Evolutionary conservation across 53 echinoderm and acorn worm genomes (phyloP).

Genomic region (Holothuria scabra): DNA sequence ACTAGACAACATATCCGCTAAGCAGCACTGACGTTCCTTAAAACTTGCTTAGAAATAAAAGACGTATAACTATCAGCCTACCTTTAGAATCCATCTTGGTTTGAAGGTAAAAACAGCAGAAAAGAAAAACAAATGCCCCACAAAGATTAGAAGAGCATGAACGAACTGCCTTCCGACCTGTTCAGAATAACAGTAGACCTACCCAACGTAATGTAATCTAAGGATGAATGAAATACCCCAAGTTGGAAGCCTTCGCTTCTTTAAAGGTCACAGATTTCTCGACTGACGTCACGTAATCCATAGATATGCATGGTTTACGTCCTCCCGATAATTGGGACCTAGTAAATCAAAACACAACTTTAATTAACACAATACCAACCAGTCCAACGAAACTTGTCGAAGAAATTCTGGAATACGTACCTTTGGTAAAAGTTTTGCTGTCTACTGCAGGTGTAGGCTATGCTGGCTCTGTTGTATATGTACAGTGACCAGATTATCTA

Average conservation of each 20-base stretch:
- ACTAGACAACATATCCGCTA: too few species aligned
- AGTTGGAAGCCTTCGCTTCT: too few species aligned
- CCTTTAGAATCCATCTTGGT: too few species aligned
- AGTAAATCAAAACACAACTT: constrained; percentile 32
- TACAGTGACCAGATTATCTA: background rate
- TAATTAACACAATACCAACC: constrained; percentile 4
- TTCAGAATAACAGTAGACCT: too few species aligned
- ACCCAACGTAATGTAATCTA: too few species aligned
- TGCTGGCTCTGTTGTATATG: background rate
- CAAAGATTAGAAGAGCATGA: constrained; percentile 9
- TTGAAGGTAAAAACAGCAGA: too few species aligned
- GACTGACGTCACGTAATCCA: constrained; percentile 26
- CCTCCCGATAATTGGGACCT: constrained; percentile 13
- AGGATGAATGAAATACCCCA: too few species aligned
- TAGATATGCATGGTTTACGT: constrained; percentile 37
- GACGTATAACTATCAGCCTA: too few species aligned
- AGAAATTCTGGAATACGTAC: background rate
- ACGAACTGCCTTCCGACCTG: background rate
- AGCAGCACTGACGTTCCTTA: too few species aligned
- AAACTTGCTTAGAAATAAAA: too few species aligned
- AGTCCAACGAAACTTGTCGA: background rate
- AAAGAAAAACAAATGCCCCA: background rate
- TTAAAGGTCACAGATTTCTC: too few species aligned
- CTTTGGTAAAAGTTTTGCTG: constrained; percentile 11
- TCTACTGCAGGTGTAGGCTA: constrained; percentile 1